Percentiles rank a stretch among this genome's conserved stretches.
These are phyloP conservation scores for Nestor notabilis DNA, from an alignment of 2,113 vertebrate genomes.

Conservation along the genomic window DNA sequence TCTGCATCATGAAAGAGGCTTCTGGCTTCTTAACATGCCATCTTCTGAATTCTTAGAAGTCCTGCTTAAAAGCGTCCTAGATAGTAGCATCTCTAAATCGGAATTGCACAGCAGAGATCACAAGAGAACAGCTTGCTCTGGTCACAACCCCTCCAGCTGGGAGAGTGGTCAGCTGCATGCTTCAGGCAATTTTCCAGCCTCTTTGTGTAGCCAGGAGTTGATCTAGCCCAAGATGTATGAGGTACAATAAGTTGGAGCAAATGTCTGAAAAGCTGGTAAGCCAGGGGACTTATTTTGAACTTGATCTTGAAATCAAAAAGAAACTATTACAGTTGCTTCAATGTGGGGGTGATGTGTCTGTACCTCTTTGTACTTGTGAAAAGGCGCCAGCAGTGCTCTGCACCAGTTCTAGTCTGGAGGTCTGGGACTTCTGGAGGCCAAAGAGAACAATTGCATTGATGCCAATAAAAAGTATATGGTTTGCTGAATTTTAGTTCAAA, in stretches of 20 bases:
- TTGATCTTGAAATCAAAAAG: slow-evolving; percentile 10
- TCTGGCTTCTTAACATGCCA: background rate
- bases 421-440: slow-evolving; percentile 50
- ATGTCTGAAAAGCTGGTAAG: background rate
- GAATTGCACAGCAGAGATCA: background rate
- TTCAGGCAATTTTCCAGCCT: background rate
- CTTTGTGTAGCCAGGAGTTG: background rate
- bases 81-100: background rate
- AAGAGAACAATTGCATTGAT: slow-evolving; percentile 34
- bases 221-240: background rate
- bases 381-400: background rate
- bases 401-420: slow-evolving; percentile 14
- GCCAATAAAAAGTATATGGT: slow-evolving; percentile 48
- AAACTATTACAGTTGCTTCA: slow-evolving; percentile 5
- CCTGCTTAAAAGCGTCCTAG: background rate
- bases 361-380: background rate
- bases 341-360: background rate
- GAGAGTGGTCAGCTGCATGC: background rate
- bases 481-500: slow-evolving; percentile 60
- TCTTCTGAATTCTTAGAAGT: background rate
- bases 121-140: background rate
- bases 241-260: background rate
- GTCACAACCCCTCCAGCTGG: background rate
- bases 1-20: background rate
- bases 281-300: background rate